phyloP scores from a whole-genome alignment of 2,888 invertebrate species.

The Asteroscopus sphinx region DNA sequence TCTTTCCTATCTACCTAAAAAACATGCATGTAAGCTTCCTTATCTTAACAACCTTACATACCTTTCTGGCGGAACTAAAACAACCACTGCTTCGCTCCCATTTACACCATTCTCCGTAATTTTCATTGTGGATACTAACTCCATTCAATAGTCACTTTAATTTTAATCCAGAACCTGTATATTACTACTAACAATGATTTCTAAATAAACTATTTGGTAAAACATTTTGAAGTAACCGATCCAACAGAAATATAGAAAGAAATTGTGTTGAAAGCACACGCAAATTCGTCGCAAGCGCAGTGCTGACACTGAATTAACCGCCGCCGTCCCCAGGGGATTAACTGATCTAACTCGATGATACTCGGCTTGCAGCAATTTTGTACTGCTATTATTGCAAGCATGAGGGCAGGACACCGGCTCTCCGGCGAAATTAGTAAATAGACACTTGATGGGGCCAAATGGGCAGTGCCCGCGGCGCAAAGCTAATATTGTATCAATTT shows the following conservation, averaged over 20 bases:
- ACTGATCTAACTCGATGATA: constrained; percentile 81
- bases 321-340: constrained; percentile 70
- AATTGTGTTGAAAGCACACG: constrained; percentile 49
- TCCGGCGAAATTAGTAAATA: constrained; percentile 81
- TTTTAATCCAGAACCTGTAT: constrained; percentile 17
- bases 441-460: constrained; percentile 67
- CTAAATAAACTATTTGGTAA: constrained; percentile 36
- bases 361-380: constrained; percentile 82
- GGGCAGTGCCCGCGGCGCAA: constrained; percentile 37
- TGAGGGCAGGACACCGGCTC: constrained; percentile 82
- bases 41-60: constrained; percentile 43
- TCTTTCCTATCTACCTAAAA: neutral
- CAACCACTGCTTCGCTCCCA: constrained; percentile 56
- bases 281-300: constrained; percentile 69
- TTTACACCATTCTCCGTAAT: constrained; percentile 72
- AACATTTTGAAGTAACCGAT: constrained; percentile 22
- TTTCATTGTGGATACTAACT: constrained; percentile 69
- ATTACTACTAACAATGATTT: constrained; percentile 28
- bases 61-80: constrained; percentile 51
- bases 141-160: constrained; percentile 41
- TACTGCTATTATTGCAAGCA: constrained; percentile 78
- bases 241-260: neutral
- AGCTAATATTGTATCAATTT: constrained; percentile 40
- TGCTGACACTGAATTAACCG: constrained; percentile 64
- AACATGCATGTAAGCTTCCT: constrained; percentile 21